Base-by-base conservation (phyloP, 2,888 invertebrate species). In the Cristatella mucedo region DNA sequence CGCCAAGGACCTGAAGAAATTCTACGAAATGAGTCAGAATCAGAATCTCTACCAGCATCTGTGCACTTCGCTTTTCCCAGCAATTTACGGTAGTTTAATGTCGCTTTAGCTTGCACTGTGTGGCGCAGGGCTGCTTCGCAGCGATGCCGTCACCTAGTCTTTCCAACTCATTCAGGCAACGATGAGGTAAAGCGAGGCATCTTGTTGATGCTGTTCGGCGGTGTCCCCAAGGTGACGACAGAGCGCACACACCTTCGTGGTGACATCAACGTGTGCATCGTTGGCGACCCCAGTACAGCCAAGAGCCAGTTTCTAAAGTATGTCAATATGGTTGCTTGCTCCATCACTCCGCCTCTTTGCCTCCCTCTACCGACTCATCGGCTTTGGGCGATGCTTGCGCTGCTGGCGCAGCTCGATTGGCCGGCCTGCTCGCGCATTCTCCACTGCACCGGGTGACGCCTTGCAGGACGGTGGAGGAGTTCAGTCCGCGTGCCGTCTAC, bases 271-370 rank as follows among this genome's bases (percentile, higher is more conserved):
- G 82, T 93, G 44, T 95, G 93, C 58, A 79, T 97, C 48, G 95
- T 99, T 1, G 97, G 97, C 2, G 97, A 97, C 70, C 97, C 97
- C 0, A 89, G 89, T 61, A 95, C 95, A 0, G 95, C 95, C 20
- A 97, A 99, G 66, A 91, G 91, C 0, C 95, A 97, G 63, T 75
- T 99, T 49, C 71, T 97, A 31, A 91, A 93, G 69, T 89, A 82
- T 71, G 85, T 82, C 21, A 40, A 15, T 24, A 24, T 34, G n/a
- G 4, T 39, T 1, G 41, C 9, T 24, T 7, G n/a, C 9, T 26
- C 26, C n/a, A n/a, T n/a, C n/a, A n/a, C n/a, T n/a, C n/a, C n/a
- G n/a, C n/a, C n/a, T 18, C 43, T 21, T 13, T 29, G 18, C 44
- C 4, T 44, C n/a, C 31, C 9, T 38, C 13, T 6, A 9, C 7